These are phyloP conservation scores for Notiomystis cincta DNA, from an alignment of 2,113 vertebrate species.

Conservation along the genomic window DNA sequence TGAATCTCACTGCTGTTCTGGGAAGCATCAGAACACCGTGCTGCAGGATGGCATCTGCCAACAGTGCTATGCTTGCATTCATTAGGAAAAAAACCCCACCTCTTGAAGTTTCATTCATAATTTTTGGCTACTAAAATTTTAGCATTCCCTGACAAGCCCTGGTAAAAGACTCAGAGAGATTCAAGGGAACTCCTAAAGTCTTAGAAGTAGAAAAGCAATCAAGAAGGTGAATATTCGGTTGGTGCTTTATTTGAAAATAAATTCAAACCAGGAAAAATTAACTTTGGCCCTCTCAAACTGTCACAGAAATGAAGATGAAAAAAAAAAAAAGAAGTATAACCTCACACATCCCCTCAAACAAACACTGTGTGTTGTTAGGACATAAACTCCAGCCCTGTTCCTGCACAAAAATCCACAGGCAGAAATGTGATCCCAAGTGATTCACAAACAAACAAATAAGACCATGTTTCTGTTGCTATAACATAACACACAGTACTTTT, in stretches of 20 bases:
- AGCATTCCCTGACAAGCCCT: background rate
- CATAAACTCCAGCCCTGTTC: background rate
- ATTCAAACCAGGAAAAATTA: background rate
- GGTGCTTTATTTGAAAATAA: background rate
- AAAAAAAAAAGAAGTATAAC: background rate
- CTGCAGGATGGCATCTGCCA: background rate
- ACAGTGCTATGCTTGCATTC: background rate
- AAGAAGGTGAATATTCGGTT: background rate
- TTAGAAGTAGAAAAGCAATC: background rate
- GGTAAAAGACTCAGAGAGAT: background rate
- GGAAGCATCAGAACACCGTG: background rate
- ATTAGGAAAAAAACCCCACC: background rate
- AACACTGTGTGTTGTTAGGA: background rate
- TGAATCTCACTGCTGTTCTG: background rate
- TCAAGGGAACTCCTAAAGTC: background rate
- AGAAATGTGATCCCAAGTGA: background rate
- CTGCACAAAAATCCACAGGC: background rate
- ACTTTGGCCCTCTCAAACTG: background rate
- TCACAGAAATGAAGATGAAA: background rate
- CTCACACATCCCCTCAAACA: fast-evolving
- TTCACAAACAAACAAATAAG: background rate
- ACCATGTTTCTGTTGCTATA: background rate
- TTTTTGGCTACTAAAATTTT: background rate
- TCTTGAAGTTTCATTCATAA: background rate
- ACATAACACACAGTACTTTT: background rate